Evolutionary conservation across 2,797 vertebrate species (phyloP).

Genomic region (Sus cebifrons): DNA sequence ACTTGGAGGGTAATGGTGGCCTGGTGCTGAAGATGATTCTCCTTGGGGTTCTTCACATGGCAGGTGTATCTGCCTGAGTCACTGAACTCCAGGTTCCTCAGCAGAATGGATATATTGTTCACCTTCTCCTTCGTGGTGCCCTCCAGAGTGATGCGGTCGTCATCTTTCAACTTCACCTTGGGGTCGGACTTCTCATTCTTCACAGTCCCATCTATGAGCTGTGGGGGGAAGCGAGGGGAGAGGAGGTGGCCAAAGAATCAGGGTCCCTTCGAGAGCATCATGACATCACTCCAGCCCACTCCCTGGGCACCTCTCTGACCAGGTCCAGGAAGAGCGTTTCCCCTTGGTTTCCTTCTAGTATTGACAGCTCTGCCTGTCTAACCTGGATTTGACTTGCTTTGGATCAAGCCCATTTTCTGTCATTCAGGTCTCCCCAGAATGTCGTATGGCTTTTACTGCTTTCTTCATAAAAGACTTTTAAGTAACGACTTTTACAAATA

Average conservation of each 20-base stretch:
- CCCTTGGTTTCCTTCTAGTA: background rate
- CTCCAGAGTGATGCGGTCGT: conserved; percentile 92
- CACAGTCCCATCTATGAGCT: conserved; percentile 93
- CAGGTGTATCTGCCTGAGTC: conserved; percentile 96
- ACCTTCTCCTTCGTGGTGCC: conserved; percentile 92
- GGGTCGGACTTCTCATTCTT: conserved; percentile 93
- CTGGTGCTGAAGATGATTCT: conserved; percentile 93
- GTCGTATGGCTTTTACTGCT: background rate
- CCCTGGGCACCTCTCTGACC: rapidly evolving
- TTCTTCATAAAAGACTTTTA: conserved; percentile 4
- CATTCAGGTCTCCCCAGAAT: conserved; percentile 1
- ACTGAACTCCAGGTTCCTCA: conserved; percentile 94
- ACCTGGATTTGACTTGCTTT: conserved; percentile 17
- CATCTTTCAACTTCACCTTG: conserved; percentile 73
- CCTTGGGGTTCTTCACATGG: conserved; percentile 95
- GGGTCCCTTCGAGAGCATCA: background rate
- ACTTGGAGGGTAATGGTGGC: conserved; percentile 93
- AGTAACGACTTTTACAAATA: background rate
- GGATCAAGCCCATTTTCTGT: background rate
- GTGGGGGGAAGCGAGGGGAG: background rate
- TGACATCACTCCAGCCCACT: background rate
- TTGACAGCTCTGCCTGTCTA: background rate
- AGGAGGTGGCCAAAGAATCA: background rate
- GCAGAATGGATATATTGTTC: conserved; percentile 96
- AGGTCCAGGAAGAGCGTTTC: background rate